phyloP scores from a whole-genome alignment of 1,140 invertebrate genomes.

The Nasonia longicornis region DNA sequence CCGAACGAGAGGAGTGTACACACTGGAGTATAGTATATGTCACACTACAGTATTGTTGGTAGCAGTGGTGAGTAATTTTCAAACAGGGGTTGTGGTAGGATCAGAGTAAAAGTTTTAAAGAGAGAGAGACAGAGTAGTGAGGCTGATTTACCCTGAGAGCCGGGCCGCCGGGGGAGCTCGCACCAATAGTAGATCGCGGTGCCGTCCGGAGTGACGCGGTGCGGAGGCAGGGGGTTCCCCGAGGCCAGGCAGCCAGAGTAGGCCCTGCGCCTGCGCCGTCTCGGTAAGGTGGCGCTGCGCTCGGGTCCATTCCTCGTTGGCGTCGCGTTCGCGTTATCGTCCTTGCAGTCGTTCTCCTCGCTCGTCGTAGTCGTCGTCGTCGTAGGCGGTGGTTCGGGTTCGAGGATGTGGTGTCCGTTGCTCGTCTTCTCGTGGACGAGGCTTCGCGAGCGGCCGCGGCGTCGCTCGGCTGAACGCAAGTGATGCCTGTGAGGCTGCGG shows the following conservation, averaged over 20 bases:
- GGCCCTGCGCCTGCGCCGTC: slow-evolving; percentile 61
- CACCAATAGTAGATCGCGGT: slow-evolving; percentile 88
- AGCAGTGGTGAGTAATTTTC: neutral
- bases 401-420: neutral
- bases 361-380: slow-evolving; percentile 46
- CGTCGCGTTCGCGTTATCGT: slow-evolving; percentile 62
- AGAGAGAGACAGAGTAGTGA: neutral
- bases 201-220: slow-evolving; percentile 81
- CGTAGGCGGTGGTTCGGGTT: slow-evolving; percentile 13
- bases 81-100: neutral
- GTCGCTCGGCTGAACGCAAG: neutral
- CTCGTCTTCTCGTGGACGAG: slow-evolving; percentile 20
- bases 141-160: slow-evolving; percentile 67
- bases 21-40: slow-evolving; percentile 7
- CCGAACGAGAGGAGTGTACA: slow-evolving; percentile 10
- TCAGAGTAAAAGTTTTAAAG: slow-evolving; percentile 1
- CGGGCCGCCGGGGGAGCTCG: slow-evolving; percentile 72
- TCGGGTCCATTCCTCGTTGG: slow-evolving; percentile 53
- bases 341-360: slow-evolving; percentile 48
- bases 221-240: slow-evolving; percentile 73
- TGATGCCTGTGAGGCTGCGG: neutral
- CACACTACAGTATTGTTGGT: neutral
- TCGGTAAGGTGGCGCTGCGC: slow-evolving; percentile 64
- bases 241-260: slow-evolving; percentile 61
- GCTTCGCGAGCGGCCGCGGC: slow-evolving; percentile 27